Evolutionary conservation across 2,797 vertebrate genomes (phyloP).

Genomic region (Macroramphosus scolopax): DNA sequence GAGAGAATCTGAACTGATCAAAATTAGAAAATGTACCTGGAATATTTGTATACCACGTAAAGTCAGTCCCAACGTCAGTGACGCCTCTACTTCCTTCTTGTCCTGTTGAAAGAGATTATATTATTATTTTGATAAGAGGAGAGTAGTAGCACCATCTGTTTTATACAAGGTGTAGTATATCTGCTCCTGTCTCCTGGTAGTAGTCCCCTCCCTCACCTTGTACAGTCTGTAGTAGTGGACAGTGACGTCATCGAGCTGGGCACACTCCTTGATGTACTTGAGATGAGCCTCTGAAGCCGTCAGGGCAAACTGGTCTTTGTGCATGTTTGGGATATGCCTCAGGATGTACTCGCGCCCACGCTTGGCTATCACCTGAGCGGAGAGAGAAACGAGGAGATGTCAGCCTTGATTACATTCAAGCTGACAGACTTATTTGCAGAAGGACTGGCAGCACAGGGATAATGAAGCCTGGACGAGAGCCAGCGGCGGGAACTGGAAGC

Average conservation of each 20-base stretch:
- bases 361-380: constrained; percentile 89
- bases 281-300: constrained; percentile 93
- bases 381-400: constrained; percentile 1
- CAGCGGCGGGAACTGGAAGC: constrained; percentile 13
- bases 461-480: background rate
- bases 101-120: constrained; percentile 75
- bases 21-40: constrained; percentile 77
- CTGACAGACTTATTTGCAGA: constrained; percentile 5
- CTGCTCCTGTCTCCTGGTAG: too few species aligned
- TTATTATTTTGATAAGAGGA: background rate
- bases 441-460: constrained; percentile 13
- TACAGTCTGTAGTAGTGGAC: constrained; percentile 97
- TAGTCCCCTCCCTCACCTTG: constrained; percentile 81
- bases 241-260: constrained; percentile 91
- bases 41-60: constrained; percentile 97
- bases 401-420: constrained; percentile 13
- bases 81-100: constrained; percentile 95
- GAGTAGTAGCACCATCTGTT: background rate
- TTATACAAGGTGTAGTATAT: background rate
- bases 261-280: constrained; percentile 96
- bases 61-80: constrained; percentile 90
- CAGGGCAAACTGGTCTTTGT: constrained; percentile 96
- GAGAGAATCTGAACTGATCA: too few species aligned
- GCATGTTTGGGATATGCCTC: constrained; percentile 97
- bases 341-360: constrained; percentile 95